Evolutionary conservation across 2,888 invertebrate species (phyloP).

Genomic region (Sarcophaga subvicina): DNA sequence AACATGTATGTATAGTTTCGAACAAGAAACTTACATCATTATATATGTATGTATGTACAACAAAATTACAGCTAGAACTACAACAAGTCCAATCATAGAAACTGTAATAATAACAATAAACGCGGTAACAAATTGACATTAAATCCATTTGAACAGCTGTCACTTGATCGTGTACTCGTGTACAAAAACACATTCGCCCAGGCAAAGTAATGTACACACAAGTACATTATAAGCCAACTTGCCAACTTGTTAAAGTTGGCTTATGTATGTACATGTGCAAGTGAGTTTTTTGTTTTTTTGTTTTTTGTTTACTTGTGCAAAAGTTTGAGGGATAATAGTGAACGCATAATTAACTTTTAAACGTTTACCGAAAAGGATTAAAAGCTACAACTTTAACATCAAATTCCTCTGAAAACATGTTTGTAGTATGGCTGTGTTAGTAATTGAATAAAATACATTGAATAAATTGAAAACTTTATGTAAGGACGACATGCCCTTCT

Average conservation of each 20-base stretch:
- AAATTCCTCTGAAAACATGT: not conserved
- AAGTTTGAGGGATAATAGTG: constrained; percentile 63
- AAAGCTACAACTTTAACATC: constrained; percentile 65
- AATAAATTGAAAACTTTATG: not conserved
- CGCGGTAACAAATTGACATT: constrained; percentile 57
- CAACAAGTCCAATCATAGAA: not conserved
- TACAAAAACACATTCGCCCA: not conserved
- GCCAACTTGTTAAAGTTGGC: constrained; percentile 11
- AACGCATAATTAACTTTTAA: constrained; percentile 77
- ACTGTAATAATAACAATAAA: not conserved
- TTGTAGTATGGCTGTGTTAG: not conserved
- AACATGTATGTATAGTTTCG: constrained; percentile 44
- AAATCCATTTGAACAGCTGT: constrained; percentile 63
- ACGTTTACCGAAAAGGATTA: constrained; percentile 73
- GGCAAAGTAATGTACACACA: not conserved
- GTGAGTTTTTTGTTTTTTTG: not conserved
- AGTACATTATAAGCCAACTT: constrained; percentile 47
- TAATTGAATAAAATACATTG: not conserved
- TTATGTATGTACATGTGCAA: not conserved
- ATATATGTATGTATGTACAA: constrained; percentile 37
- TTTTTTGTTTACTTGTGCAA: not conserved
- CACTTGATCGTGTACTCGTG: constrained; percentile 23
- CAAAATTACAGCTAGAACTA: not conserved
- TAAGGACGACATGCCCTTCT: not conserved
- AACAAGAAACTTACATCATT: constrained; percentile 61